Conservation (phyloP, 2,113 vertebrate genomes). For the Rissa tridactyla region DNA sequence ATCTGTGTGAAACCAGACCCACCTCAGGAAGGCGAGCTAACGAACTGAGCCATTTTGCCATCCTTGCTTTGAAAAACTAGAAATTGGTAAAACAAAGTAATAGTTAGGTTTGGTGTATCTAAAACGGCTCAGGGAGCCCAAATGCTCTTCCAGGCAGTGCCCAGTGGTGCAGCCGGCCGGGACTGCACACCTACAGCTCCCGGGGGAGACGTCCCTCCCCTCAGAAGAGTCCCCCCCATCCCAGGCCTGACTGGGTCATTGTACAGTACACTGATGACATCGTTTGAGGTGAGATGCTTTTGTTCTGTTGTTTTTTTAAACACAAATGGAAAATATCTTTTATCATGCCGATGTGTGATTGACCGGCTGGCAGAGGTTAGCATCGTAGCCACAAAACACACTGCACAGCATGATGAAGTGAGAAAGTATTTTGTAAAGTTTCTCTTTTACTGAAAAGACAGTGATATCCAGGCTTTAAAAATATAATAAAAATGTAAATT, state of each 20-base stretch:
- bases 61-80: not conserved
- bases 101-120: not conserved
- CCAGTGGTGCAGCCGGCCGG: fast-evolving
- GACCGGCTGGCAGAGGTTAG: not conserved
- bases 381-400: not conserved
- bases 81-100: not conserved
- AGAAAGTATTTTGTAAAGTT: not conserved
- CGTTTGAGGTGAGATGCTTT: not conserved
- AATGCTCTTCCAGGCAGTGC: not conserved
- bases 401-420: fast-evolving
- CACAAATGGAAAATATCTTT: not conserved
- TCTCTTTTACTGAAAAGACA: not conserved
- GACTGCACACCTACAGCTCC: not conserved
- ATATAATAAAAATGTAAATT: not conserved
- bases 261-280: not conserved
- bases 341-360: not conserved
- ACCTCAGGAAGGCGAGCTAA: not conserved
- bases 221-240: too few species aligned
- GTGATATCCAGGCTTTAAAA: not conserved
- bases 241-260: not conserved
- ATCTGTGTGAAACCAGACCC: not conserved
- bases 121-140: not conserved
- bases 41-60: fast-evolving
- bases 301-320: not conserved
- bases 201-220: fast-evolving